Conservation (phyloP, 2,888 invertebrate species). For the Drosophila hamatofila region DNA sequence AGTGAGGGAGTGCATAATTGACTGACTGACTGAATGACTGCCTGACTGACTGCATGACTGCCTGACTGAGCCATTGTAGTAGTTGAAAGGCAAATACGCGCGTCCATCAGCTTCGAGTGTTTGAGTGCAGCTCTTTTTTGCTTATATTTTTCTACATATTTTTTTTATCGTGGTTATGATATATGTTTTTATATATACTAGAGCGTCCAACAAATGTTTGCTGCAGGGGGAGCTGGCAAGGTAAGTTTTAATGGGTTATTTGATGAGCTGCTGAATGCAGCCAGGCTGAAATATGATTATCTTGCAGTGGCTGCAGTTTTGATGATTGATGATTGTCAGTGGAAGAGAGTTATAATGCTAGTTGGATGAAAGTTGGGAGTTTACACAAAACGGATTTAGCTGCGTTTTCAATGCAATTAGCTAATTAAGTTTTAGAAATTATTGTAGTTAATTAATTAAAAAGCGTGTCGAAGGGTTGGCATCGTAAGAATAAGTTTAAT, state of each 20-base stretch:
- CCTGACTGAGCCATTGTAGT: conserved; percentile 15
- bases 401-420: background rate
- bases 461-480: background rate
- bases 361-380: background rate
- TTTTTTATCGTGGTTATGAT: conserved; percentile 29
- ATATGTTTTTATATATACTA: conserved; percentile 26
- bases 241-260: conserved; percentile 39
- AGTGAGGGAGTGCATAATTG: background rate
- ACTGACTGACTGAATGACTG: conserved; percentile 11
- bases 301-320: conserved; percentile 5
- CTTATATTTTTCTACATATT: background rate
- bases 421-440: conserved; percentile 10
- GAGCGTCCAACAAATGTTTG: conserved; percentile 30
- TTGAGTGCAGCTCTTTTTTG: conserved; percentile 40
- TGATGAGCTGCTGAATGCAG: conserved; percentile 19
- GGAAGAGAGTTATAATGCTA: background rate
- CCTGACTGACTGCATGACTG: conserved; percentile 11
- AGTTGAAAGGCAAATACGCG: conserved; percentile 46
- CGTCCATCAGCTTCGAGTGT: conserved; percentile 44
- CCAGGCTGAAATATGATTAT: conserved; percentile 17
- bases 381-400: background rate
- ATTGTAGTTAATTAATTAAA: background rate
- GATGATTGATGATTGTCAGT: conserved; percentile 33
- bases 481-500: background rate
- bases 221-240: conserved; percentile 5